A percentile compares a stretch with the other conserved stretches of the same genome.
Evolutionary conservation across 2,888 invertebrate genomes (phyloP).

Genomic region (Pterostichus niger): DNA sequence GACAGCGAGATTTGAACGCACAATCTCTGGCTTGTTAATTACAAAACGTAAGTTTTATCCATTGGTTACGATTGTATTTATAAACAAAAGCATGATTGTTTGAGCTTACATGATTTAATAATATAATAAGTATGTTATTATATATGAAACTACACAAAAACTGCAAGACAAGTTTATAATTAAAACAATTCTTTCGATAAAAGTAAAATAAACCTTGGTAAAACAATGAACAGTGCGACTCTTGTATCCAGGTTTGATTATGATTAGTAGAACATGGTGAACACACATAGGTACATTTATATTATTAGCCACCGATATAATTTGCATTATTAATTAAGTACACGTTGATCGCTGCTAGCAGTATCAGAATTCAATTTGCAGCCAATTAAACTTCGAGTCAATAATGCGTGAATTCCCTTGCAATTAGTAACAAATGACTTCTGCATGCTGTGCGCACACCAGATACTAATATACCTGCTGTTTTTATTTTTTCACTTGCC

Average conservation of each 20-base stretch:
- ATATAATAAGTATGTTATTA: neutral
- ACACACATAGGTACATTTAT: conserved; percentile 23
- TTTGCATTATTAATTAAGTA: conserved; percentile 51
- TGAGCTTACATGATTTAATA: no score
- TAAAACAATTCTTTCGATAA: neutral
- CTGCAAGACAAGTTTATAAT: neutral
- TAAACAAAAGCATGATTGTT: no score
- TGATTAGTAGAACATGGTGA: neutral
- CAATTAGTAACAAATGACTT: conserved; percentile 44
- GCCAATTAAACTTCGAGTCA: conserved; percentile 43
- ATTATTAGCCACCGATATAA: conserved; percentile 39
- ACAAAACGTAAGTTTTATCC: no score
- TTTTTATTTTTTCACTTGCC: no score
- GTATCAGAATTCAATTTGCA: conserved; percentile 53
- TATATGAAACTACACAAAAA: neutral
- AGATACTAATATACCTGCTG: no score
- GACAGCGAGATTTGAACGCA: no score
- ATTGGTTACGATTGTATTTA: no score
- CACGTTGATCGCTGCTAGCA: conserved; percentile 45
- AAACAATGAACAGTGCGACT: neutral
- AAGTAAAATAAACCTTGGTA: neutral
- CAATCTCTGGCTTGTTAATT: no score
- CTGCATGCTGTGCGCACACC: neutral
- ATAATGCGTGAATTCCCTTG: conserved; percentile 32
- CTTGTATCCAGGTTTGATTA: neutral